A percentile compares a stretch with the other conserved stretches of the same genome.
Conservation (phyloP, 2,113 vertebrate species). For the Rana temporaria region DNA sequence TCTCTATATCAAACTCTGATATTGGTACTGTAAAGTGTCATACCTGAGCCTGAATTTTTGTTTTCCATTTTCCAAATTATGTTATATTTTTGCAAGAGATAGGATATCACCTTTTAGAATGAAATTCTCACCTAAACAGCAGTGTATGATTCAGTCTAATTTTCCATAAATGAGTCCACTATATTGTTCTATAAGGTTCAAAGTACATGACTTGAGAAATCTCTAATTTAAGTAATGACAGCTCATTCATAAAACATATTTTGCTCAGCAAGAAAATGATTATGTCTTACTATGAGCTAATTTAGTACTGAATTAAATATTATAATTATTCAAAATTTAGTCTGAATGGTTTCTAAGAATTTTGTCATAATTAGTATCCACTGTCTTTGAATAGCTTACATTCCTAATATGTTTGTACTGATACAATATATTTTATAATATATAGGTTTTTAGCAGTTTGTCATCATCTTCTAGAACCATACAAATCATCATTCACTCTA, state of each 20-base stretch:
- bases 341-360: not conserved
- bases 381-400: slow-evolving; percentile 11
- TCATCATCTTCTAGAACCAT: slow-evolving; percentile 1
- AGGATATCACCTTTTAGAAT: too few relatives aligned
- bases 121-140: too few relatives aligned
- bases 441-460: not conserved
- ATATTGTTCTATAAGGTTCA: too few relatives aligned
- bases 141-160: too few relatives aligned
- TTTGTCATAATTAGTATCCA: not conserved
- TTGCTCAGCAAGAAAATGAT: not conserved
- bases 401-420: not conserved
- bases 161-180: too few relatives aligned
- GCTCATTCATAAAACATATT: not conserved
- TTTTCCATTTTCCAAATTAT: too few relatives aligned
- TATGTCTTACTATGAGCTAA: slow-evolving; percentile 12
- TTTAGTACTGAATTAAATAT: slow-evolving; percentile 9
- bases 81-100: too few relatives aligned
- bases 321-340: slow-evolving; percentile 25
- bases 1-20: too few relatives aligned
- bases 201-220: not conserved
- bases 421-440: not conserved
- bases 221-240: not conserved
- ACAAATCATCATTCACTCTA: slow-evolving; percentile 51
- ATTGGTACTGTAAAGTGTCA: too few relatives aligned
- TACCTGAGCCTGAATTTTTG: too few relatives aligned